phyloP scores from a whole-genome alignment of 2,888 invertebrate species.

The Andrena camellia region DNA sequence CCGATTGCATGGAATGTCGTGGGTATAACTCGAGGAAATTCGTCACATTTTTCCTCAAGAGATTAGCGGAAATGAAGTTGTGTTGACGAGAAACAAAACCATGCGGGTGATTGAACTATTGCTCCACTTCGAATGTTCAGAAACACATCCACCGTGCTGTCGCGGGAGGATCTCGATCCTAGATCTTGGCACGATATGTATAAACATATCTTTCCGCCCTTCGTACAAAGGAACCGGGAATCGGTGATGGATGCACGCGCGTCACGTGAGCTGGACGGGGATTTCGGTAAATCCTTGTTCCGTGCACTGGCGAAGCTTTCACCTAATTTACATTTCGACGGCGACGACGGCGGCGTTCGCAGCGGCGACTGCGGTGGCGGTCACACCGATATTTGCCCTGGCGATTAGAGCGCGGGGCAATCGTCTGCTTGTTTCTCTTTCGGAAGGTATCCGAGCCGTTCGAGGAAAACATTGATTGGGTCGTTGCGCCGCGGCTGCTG shows the following conservation, averaged over 20 bases:
- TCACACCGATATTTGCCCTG: slow-evolving; percentile 64
- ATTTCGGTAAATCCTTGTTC: slow-evolving; percentile 56
- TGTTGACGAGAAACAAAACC: too few species aligned
- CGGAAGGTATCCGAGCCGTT: slow-evolving; percentile 40
- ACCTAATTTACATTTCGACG: slow-evolving; percentile 75
- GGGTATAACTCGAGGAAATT: too few species aligned
- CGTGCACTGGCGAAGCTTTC: slow-evolving; percentile 69
- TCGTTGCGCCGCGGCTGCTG: slow-evolving; percentile 46
- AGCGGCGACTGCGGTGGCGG: slow-evolving; percentile 6
- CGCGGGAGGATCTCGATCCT: background rate
- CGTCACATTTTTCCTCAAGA: too few species aligned
- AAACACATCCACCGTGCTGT: background rate
- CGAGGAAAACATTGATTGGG: slow-evolving; percentile 56
- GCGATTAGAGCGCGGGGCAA: slow-evolving; percentile 61
- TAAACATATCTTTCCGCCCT: slow-evolving; percentile 6
- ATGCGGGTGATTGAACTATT: too few species aligned
- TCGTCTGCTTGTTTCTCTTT: slow-evolving; percentile 49
- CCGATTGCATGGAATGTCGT: too few species aligned
- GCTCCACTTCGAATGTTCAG: background rate
- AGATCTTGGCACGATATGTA: background rate
- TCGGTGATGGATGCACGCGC: slow-evolving; percentile 33
- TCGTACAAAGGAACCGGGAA: slow-evolving; percentile 3
- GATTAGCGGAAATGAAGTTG: too few species aligned
- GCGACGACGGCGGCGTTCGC: slow-evolving; percentile 6
- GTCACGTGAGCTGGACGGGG: slow-evolving; percentile 44